Conservation (phyloP, 2,113 vertebrate species). For the Eurystomus gularis region DNA sequence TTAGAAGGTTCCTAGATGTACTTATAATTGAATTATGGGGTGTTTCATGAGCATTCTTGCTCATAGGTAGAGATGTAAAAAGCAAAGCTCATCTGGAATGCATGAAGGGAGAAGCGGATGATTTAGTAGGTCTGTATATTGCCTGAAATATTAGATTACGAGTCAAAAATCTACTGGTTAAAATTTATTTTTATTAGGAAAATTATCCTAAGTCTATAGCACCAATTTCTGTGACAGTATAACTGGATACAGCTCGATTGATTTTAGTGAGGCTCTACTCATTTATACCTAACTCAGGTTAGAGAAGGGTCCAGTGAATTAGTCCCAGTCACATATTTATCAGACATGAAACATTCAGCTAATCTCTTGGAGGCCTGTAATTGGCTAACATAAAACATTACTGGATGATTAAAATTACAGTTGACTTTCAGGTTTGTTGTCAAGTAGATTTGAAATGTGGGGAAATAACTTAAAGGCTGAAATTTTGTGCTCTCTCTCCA, state of each 20-base stretch:
- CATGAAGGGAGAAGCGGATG: not conserved
- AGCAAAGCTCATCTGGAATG: slow-evolving; percentile 55
- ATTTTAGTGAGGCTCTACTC: slow-evolving; percentile 54
- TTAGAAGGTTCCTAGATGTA: slow-evolving; percentile 67
- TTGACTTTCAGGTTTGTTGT: slow-evolving; percentile 64
- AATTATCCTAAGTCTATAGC: slow-evolving; percentile 52
- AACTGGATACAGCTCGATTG: slow-evolving; percentile 47
- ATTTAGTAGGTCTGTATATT: slow-evolving; percentile 48
- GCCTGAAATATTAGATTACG: slow-evolving; percentile 60
- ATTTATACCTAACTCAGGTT: slow-evolving; percentile 41
- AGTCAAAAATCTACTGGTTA: slow-evolving; percentile 48
- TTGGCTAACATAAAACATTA: slow-evolving; percentile 64
- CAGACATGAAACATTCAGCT: slow-evolving; percentile 59
- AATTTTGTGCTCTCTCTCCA: not conserved
- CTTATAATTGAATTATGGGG: slow-evolving; percentile 71
- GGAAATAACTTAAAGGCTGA: slow-evolving; percentile 53
- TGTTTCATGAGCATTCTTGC: slow-evolving; percentile 52
- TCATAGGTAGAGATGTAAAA: slow-evolving; percentile 49
- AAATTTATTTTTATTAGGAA: slow-evolving; percentile 70
- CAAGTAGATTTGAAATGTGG: slow-evolving; percentile 57
- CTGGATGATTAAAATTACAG: slow-evolving; percentile 58
- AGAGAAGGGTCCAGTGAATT: slow-evolving; percentile 54
- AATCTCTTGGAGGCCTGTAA: slow-evolving; percentile 48
- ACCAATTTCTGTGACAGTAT: slow-evolving; percentile 49
- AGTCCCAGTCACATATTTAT: slow-evolving; percentile 61